These are phyloP conservation scores for Diachasma alloeum DNA, from an alignment of 1,140 invertebrate genomes.

Conservation along the genomic window DNA sequence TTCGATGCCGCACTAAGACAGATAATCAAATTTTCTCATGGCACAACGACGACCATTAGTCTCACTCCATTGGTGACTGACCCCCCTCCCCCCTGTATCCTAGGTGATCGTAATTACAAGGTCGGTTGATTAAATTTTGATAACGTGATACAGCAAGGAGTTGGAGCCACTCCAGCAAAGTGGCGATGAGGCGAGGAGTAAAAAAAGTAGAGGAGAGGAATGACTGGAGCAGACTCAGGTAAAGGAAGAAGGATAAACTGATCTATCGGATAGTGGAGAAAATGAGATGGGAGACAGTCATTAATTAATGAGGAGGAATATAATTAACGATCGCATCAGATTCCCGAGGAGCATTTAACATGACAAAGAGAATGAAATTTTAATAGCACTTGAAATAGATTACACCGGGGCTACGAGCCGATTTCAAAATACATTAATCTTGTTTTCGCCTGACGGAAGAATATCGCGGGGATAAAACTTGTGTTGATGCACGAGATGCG, in stretches of 20 bases:
- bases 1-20: too few relatives aligned
- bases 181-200: background rate
- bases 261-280: background rate
- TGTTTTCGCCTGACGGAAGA: too few relatives aligned
- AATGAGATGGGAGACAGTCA: background rate
- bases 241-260: background rate
- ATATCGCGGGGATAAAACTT: background rate
- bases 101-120: background rate
- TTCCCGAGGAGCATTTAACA: background rate
- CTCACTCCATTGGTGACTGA: background rate
- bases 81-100: background rate
- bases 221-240: background rate
- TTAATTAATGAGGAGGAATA: background rate
- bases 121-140: slow-evolving; percentile 8
- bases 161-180: background rate
- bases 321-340: background rate
- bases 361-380: background rate
- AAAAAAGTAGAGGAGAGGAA: background rate
- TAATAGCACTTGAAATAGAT: background rate
- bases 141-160: slow-evolving; percentile 3
- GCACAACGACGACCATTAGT: slow-evolving; percentile 10
- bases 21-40: background rate
- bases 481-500: background rate
- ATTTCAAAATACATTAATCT: background rate
- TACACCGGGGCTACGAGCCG: background rate